Evolutionary conservation across 2,113 vertebrate species (phyloP).

Genomic region (Gasterosteus nipponicus): DNA sequence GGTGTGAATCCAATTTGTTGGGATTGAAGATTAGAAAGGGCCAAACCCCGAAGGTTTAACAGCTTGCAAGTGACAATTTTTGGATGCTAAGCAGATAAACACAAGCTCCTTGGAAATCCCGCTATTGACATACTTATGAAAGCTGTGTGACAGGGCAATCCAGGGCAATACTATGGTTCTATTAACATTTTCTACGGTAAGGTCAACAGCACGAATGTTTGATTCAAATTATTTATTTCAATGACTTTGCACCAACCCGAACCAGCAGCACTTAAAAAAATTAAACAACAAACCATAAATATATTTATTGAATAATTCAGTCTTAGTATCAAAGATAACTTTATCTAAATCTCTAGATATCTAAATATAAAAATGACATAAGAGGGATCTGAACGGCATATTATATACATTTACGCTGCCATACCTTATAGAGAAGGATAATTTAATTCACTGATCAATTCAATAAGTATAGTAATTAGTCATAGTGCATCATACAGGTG

Average conservation of each 20-base stretch:
- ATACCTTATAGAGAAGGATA: background rate
- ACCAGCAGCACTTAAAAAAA: background rate
- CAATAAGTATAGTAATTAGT: too few relatives aligned
- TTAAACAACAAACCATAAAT: background rate
- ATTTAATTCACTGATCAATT: background rate
- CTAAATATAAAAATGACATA: too few relatives aligned
- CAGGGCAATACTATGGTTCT: conserved; percentile 3
- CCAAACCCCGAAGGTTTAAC: conserved; percentile 68
- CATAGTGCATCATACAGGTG: background rate
- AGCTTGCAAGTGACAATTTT: conserved; percentile 78
- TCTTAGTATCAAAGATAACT: background rate
- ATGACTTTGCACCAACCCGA: background rate
- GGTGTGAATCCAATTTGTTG: conserved; percentile 81
- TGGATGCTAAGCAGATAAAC: conserved; percentile 77
- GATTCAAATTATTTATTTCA: background rate
- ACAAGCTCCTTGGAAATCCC: conserved; percentile 80
- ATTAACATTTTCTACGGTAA: conserved; percentile 1
- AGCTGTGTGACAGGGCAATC: conserved; percentile 68
- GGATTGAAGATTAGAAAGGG: conserved; percentile 73
- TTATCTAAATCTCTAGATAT: too few relatives aligned
- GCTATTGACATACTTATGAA: conserved; percentile 64
- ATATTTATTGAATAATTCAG: background rate
- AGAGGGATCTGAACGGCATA: too few relatives aligned
- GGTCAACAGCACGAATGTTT: conserved; percentile 7
- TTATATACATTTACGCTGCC: background rate